Base-by-base conservation (phyloP, 2,888 invertebrate species). In the Drosophila fungiperda region DNA sequence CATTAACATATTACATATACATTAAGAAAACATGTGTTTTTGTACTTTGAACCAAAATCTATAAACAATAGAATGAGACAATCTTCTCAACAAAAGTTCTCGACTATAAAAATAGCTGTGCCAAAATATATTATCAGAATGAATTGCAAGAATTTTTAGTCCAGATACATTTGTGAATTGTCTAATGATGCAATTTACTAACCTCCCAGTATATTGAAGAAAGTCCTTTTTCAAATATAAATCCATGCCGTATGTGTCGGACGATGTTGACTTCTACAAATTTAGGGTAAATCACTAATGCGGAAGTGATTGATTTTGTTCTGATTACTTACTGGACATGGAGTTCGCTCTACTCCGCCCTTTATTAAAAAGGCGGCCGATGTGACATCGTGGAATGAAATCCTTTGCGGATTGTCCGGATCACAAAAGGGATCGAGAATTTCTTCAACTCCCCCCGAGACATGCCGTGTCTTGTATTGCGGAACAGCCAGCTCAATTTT, bases 221-320 rank as follows among this genome's bases (percentile, higher is more conserved):
- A 97, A 98, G 93, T 99, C 99, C 92, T 98, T 98, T 93, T 99
- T 99, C 84, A 99, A 94, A 93, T 95, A 99, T 77, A 99, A 94
- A 38, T 98, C 96, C 96, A 98, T 97, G 52, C 96, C 97, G 64
- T 96, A 95, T 54, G 95, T 90, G 4, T 95, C 94, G 0, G 98
- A 97, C 93, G 98, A 95, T 86, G 97, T 96, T 0, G 98, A 98
- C 94, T 94, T 95, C 98, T 98, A 93, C 40, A 93, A 92, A 26
- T 53, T 9, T 23, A 7, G 29, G 33, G n/a, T 52, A 32, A 54
- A 15, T 40, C 53, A 9, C 29, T 11, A 29, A 29, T 29, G 54
- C 11, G 8, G 11, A 12, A 50, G 23, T 40, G 6, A 7, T 23
- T 23, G 9, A 20, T 26, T 36, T 17, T 1, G 15, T 6, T 1